A percentile compares a stretch with the other conserved stretches of the same genome.
Evolutionary conservation across 2,797 vertebrate genomes (phyloP).

Genomic region (Enteromius unitaeniatus): DNA sequence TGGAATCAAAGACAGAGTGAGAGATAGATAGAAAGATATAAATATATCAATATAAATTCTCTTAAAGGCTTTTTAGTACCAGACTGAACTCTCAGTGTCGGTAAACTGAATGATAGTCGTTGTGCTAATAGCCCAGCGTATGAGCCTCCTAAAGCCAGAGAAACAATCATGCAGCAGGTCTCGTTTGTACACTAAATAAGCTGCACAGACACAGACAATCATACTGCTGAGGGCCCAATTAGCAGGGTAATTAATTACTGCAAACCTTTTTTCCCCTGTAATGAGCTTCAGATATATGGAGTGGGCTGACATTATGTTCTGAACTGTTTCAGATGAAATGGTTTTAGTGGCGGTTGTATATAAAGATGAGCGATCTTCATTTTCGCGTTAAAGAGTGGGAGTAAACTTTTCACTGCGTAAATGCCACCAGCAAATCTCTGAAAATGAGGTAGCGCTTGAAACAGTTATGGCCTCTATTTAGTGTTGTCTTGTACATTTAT

Average conservation of each 20-base stretch:
- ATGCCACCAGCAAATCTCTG: constrained; percentile 42
- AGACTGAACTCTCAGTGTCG: constrained; percentile 31
- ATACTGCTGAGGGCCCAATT: constrained; percentile 60
- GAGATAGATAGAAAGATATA: not conserved
- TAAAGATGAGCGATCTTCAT: constrained; percentile 52
- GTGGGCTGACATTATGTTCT: constrained; percentile 53
- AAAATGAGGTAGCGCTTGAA: constrained; percentile 10
- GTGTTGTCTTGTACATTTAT: not conserved
- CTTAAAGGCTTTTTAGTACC: constrained; percentile 6
- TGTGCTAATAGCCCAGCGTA: constrained; percentile 44
- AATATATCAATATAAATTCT: constrained; percentile 9
- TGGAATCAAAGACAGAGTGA: constrained; percentile 6
- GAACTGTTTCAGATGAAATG: constrained; percentile 53
- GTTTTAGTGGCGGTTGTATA: constrained; percentile 53
- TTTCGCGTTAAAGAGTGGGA: constrained; percentile 48
- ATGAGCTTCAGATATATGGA: constrained; percentile 58
- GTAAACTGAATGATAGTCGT: constrained; percentile 44
- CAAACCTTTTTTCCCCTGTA: constrained; percentile 58
- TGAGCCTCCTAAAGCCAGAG: constrained; percentile 38
- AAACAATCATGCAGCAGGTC: constrained; percentile 51
- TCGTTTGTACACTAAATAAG: constrained; percentile 59
- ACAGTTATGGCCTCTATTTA: constrained; percentile 10
- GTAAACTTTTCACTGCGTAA: constrained; percentile 56
- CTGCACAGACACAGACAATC: constrained; percentile 57
- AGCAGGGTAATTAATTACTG: constrained; percentile 55